phyloP scores from a whole-genome alignment of 2,113 vertebrate genomes.

The Stigmatopora nigra region DNA sequence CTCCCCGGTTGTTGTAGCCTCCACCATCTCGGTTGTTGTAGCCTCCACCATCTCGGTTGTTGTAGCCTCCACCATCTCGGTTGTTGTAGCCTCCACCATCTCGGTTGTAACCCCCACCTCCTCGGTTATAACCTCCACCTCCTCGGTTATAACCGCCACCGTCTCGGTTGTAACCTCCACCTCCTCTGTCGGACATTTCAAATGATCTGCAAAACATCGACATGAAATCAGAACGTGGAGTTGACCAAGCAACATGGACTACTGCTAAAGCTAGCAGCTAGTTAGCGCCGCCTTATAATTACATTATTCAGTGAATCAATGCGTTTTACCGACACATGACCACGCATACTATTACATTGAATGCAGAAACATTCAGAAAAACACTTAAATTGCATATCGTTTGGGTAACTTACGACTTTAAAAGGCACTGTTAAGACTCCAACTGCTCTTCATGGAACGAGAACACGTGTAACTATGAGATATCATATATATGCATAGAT shows the following conservation, averaged over 20 bases:
- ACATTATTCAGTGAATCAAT: not conserved
- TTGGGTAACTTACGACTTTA: not conserved
- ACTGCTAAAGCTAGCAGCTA: slow-evolving; percentile 29
- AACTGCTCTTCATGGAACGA: slow-evolving; percentile 22
- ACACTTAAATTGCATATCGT: accelerated
- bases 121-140: slow-evolving; percentile 29
- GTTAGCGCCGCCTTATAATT: not conserved
- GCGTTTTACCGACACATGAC: accelerated
- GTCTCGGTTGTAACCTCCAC: slow-evolving; percentile 39
- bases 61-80: slow-evolving; percentile 43
- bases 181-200: slow-evolving; percentile 81
- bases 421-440: not conserved
- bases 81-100: slow-evolving; percentile 36
- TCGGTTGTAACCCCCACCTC: slow-evolving; percentile 11
- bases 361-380: accelerated
- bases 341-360: accelerated
- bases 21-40: slow-evolving; percentile 26
- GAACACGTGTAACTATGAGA: slow-evolving; percentile 41
- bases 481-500: too few species aligned
- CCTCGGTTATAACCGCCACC: slow-evolving; percentile 32
- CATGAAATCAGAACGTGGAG: not conserved
- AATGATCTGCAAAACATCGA: not conserved
- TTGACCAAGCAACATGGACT: not conserved
- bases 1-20: slow-evolving; percentile 48
- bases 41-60: slow-evolving; percentile 15